Evolutionary conservation across 2,888 invertebrate species (phyloP).

Genomic region (Emesis russula): DNA sequence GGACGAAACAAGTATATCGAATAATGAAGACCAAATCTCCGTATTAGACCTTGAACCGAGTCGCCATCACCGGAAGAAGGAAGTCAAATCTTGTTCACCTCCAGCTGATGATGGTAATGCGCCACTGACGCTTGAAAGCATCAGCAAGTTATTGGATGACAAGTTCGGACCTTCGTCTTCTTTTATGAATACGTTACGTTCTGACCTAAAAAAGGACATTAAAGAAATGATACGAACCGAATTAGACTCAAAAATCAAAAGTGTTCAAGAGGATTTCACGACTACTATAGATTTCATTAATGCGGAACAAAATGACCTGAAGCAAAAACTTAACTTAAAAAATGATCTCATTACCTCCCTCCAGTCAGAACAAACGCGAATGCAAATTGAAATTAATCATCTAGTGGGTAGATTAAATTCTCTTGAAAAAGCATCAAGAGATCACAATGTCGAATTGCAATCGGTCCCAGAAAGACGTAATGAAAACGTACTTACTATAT

Average conservation of each 20-base stretch:
- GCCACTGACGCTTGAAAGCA: constrained; percentile 12
- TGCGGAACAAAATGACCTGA: constrained; percentile 20
- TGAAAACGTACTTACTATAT: constrained; percentile 72
- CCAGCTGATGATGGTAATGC: background rate
- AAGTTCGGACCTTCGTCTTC: background rate
- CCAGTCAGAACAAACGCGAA: background rate
- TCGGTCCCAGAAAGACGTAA: constrained; percentile 66
- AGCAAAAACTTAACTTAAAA: background rate
- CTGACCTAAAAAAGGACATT: constrained; percentile 20
- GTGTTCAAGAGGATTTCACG: constrained; percentile 21
- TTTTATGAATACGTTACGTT: background rate
- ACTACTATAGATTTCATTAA: constrained; percentile 23
- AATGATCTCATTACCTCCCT: background rate
- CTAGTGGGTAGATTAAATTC: background rate
- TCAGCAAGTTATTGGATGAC: constrained; percentile 22
- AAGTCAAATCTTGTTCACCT: background rate
- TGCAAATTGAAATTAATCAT: background rate
- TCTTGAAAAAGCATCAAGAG: constrained; percentile 55
- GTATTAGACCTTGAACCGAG: too few species aligned
- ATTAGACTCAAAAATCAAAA: constrained; percentile 7
- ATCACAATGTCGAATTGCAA: constrained; percentile 27
- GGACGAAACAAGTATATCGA: too few species aligned
- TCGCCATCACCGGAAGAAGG: background rate
- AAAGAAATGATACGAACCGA: constrained; percentile 14
- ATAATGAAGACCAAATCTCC: too few species aligned